Evolutionary conservation across 37 sponge, comb jelly and placozoan genomes (phyloP).

Genomic region (Crambe crambe): DNA sequence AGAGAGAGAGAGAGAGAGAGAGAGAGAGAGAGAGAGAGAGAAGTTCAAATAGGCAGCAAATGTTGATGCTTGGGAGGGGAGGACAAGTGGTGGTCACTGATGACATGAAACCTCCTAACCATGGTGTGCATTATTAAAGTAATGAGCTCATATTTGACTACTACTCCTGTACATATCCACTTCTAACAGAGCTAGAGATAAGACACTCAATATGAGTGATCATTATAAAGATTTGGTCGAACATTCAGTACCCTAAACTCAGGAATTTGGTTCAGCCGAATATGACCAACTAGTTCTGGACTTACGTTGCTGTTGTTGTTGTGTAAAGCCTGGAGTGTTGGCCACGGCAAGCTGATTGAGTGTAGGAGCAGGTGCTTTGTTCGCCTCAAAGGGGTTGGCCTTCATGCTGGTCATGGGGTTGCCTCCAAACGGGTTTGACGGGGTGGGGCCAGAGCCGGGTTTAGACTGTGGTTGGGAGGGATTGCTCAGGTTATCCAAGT

Average conservation of each 20-base stretch:
- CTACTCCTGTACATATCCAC: too few relatives aligned
- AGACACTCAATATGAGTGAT: too few relatives aligned
- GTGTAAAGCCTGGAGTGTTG: neutral
- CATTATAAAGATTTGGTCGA: too few relatives aligned
- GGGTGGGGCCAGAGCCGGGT: neutral
- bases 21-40: conserved; percentile 3
- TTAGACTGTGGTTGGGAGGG: conserved; percentile 15
- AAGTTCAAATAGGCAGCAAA: too few relatives aligned
- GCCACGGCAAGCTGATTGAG: conserved; percentile 34
- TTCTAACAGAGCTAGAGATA: too few relatives aligned
- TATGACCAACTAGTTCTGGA: too few relatives aligned
- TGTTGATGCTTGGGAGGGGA: neutral
- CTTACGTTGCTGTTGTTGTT: neutral
- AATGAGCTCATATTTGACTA: too few relatives aligned
- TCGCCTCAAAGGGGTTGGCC: conserved; percentile 58
- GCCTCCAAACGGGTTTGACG: conserved; percentile 57
- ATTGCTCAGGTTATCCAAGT: conserved; percentile 58
- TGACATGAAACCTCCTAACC: too few relatives aligned
- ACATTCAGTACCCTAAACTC: too few relatives aligned
- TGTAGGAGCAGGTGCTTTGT: conserved; percentile 51
- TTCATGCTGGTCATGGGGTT: neutral
- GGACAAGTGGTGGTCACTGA: neutral
- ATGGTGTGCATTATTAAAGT: too few relatives aligned
- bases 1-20: conserved; percentile 1
- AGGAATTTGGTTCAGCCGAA: too few relatives aligned